Evolutionary conservation across 2,797 vertebrate species (phyloP).

Genomic region (Amphiprion clarkii): DNA sequence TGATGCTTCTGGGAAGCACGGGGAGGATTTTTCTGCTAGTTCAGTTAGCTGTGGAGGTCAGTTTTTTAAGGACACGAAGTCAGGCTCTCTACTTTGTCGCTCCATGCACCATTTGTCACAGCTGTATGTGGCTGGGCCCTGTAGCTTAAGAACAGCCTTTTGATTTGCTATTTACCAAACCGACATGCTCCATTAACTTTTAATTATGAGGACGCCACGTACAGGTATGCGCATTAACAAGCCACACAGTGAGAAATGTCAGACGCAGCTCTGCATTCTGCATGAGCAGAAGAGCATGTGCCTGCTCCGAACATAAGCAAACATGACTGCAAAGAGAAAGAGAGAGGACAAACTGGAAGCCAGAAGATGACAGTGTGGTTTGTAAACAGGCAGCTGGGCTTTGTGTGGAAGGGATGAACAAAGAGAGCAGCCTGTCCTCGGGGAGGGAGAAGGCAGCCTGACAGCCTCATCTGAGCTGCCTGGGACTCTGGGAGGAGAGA

Average conservation of each 20-base stretch:
- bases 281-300: conserved; percentile 50
- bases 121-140: conserved; percentile 17
- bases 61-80: conserved; percentile 55
- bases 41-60: conserved; percentile 44
- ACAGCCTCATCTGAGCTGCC: conserved; percentile 84
- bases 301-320: conserved; percentile 62
- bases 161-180: conserved; percentile 67
- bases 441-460: conserved; percentile 81
- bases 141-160: conserved; percentile 45
- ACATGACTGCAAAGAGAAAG: conserved; percentile 71
- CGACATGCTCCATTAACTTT: conserved; percentile 74
- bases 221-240: conserved; percentile 68
- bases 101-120: conserved; percentile 48
- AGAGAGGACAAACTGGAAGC: conserved; percentile 73
- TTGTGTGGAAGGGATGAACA: conserved; percentile 84
- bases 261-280: conserved; percentile 51
- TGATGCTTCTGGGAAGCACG: conserved; percentile 37
- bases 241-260: conserved; percentile 57
- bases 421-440: conserved; percentile 83
- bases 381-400: conserved; percentile 86
- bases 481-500: conserved; percentile 84
- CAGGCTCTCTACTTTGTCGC: conserved; percentile 45
- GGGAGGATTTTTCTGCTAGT: conserved; percentile 19
- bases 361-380: conserved; percentile 83
- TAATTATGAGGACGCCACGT: conserved; percentile 59